Conservation (phyloP, 2,888 invertebrate species). For the Drosophila diplacantha region DNA sequence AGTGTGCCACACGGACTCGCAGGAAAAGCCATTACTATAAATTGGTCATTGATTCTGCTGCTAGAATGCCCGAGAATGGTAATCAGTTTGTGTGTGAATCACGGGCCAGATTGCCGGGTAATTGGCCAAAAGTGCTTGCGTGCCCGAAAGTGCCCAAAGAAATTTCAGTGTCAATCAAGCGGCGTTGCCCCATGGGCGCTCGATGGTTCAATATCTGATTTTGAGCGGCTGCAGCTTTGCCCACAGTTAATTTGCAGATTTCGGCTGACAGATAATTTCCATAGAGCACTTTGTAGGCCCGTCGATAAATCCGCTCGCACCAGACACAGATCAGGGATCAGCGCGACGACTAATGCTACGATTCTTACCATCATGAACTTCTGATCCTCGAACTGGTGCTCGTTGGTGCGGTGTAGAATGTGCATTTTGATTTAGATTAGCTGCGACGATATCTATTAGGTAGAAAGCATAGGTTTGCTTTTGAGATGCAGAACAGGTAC, state of each 20-base stretch:
- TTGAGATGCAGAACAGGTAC: conserved; percentile 58
- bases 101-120: conserved; percentile 46
- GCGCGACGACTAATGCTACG: not conserved
- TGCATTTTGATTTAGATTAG: conserved; percentile 69
- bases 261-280: conserved; percentile 63
- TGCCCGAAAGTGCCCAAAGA: conserved; percentile 52
- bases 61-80: conserved; percentile 56
- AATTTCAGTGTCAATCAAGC: conserved; percentile 68
- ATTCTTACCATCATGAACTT: conserved; percentile 78
- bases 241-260: conserved; percentile 46
- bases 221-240: conserved; percentile 44
- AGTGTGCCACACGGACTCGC: conserved; percentile 29
- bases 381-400: conserved; percentile 78
- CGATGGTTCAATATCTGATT: conserved; percentile 53
- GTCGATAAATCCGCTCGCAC: conserved; percentile 7
- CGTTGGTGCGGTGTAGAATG: conserved; percentile 77
- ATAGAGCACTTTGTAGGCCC: conserved; percentile 28
- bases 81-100: conserved; percentile 67
- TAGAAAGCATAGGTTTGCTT: conserved; percentile 41
- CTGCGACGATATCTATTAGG: conserved; percentile 21
- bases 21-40: conserved; percentile 53
- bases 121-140: conserved; percentile 62
- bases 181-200: conserved; percentile 52
- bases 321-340: not conserved
- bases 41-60: conserved; percentile 52